A percentile compares a stretch with the other conserved stretches of the same genome.
phyloP scores from a whole-genome alignment of 2,888 invertebrate genomes.

The Troilus luridus region DNA sequence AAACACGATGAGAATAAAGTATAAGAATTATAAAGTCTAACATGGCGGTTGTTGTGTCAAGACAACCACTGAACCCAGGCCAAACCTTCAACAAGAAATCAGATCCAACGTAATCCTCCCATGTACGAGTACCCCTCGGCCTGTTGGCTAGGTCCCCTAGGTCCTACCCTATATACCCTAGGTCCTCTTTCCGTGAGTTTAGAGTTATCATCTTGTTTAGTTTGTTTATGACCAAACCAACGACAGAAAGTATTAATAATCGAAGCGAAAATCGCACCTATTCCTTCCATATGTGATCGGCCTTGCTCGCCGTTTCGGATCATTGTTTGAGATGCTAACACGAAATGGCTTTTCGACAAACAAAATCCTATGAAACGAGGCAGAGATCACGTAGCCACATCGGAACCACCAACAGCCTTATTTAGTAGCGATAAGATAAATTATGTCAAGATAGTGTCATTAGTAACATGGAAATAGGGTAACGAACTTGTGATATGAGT shows the following conservation, averaged over 20 bases:
- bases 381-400: conserved; percentile 19
- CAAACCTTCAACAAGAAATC: neutral
- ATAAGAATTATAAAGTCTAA: too few species aligned
- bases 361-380: neutral
- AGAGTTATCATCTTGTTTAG: too few species aligned
- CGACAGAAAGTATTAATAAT: too few species aligned
- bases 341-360: neutral
- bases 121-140: neutral
- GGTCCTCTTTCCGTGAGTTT: too few species aligned
- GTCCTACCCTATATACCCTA: too few species aligned
- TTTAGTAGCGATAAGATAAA: conserved; percentile 11
- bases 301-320: neutral
- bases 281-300: too few species aligned
- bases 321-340: neutral
- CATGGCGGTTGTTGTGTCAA: too few species aligned
- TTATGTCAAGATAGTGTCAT: conserved; percentile 45
- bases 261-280: too few species aligned
- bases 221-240: too few species aligned
- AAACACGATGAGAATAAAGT: too few species aligned
- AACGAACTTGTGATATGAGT: conserved; percentile 49
- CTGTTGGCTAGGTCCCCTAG: too few species aligned
- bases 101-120: neutral
- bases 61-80: too few species aligned
- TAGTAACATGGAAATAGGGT: conserved; percentile 43
- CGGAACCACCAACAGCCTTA: conserved; percentile 20